Conservation (phyloP, 2,113 vertebrate genomes). For the Vireo altiloquus region DNA sequence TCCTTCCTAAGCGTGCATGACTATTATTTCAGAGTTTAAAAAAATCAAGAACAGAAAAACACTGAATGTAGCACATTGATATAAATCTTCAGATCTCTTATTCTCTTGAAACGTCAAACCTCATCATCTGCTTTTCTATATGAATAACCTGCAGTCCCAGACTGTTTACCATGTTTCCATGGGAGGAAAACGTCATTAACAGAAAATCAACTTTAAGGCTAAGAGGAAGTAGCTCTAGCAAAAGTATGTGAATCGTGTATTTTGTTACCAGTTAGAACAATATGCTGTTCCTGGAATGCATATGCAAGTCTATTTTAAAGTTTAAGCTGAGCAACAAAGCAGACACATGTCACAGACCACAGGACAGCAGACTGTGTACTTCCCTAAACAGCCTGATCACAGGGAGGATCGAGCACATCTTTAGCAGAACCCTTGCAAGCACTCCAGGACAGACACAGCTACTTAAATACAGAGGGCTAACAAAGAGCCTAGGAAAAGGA, state of each 20-base stretch:
- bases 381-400: not conserved
- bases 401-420: not conserved
- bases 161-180: not conserved
- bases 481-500: not conserved
- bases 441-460: not conserved
- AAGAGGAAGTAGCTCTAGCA: conserved; percentile 17
- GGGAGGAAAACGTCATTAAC: not conserved
- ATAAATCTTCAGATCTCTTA: not conserved
- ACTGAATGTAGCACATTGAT: not conserved
- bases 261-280: conserved; percentile 15
- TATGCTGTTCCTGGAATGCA: not conserved
- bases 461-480: not conserved
- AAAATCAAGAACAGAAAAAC: not conserved
- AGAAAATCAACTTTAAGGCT: conserved; percentile 27
- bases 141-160: not conserved
- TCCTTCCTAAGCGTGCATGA: not conserved
- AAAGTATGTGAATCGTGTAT: not conserved
- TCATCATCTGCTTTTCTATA: not conserved
- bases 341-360: not conserved
- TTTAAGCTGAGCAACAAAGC: not conserved
- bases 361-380: not conserved
- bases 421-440: not conserved
- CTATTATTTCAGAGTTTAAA: not conserved
- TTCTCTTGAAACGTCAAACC: conserved; percentile 2
- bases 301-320: not conserved